Percentiles rank a stretch among this genome's conserved stretches.
Evolutionary conservation across 2,113 vertebrate genomes (phyloP).

Genomic region (Caloenas nicobarica): DNA sequence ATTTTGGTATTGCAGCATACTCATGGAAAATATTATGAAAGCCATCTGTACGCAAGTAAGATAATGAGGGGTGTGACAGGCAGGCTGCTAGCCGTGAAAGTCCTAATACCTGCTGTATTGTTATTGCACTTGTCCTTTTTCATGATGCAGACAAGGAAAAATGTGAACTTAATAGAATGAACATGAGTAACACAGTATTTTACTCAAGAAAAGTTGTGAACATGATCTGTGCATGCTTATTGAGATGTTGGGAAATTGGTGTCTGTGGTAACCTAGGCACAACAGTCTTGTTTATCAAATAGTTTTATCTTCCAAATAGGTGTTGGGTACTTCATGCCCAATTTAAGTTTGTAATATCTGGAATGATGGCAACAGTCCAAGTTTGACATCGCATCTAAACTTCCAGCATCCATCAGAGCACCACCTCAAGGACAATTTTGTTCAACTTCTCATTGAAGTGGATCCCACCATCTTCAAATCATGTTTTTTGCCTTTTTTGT

Average conservation of each 20-base stretch:
- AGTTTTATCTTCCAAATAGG: background rate
- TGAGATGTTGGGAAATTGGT: background rate
- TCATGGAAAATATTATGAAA: conserved; percentile 23
- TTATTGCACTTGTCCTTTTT: conserved; percentile 1
- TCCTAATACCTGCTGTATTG: background rate
- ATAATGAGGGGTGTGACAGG: conserved; percentile 13
- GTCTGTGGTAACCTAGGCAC: background rate
- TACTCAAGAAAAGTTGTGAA: background rate
- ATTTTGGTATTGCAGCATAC: background rate
- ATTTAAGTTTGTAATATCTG: background rate
- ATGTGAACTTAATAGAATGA: background rate
- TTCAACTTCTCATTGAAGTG: background rate
- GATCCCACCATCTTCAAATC: background rate
- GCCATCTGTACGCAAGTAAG: background rate
- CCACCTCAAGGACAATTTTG: background rate
- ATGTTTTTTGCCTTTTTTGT: background rate
- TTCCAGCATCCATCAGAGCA: background rate
- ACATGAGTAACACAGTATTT: background rate
- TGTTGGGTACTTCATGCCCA: background rate
- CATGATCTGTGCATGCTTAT: background rate
- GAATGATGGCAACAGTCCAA: background rate
- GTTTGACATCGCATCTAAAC: background rate
- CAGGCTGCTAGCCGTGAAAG: conserved; percentile 11
- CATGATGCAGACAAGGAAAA: background rate
- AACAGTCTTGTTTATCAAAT: background rate